Conservation (phyloP, 2,113 vertebrate genomes). For the Lophochroa leadbeateri region DNA sequence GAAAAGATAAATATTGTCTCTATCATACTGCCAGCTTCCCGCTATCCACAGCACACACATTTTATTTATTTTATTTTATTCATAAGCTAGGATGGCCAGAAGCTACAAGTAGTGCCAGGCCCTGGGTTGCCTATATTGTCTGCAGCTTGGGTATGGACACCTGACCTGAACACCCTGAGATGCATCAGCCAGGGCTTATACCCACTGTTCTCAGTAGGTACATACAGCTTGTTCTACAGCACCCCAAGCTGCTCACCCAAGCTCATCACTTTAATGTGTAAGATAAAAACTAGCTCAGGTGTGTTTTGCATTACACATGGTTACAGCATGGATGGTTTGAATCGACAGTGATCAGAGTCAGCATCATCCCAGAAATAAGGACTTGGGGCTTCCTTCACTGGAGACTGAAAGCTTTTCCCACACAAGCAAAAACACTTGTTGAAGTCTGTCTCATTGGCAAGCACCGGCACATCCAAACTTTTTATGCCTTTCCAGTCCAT, state of each 20-base stretch:
- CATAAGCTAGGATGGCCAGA: not conserved
- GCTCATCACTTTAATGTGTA: accelerated
- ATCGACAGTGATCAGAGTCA: not conserved
- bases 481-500: not conserved
- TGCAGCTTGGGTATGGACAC: not conserved
- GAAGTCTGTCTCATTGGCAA: not conserved
- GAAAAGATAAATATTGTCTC: not conserved
- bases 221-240: not conserved
- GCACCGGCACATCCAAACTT: not conserved
- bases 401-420: not conserved
- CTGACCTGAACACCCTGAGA: not conserved
- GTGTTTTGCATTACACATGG: not conserved
- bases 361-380: not conserved
- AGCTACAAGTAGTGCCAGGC: not conserved
- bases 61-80: not conserved
- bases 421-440: not conserved
- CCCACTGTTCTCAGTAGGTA: not conserved
- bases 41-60: not conserved
- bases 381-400: not conserved
- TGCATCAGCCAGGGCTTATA: accelerated
- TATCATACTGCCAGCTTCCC: not conserved
- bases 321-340: not conserved
- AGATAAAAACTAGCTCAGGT: not conserved
- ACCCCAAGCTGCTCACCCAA: not conserved
- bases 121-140: not conserved